Evolutionary conservation across 1,140 invertebrate species (phyloP), one percentile per base, ranked within the genome.

Genomic region (Drosophila nebulosa): DNA sequence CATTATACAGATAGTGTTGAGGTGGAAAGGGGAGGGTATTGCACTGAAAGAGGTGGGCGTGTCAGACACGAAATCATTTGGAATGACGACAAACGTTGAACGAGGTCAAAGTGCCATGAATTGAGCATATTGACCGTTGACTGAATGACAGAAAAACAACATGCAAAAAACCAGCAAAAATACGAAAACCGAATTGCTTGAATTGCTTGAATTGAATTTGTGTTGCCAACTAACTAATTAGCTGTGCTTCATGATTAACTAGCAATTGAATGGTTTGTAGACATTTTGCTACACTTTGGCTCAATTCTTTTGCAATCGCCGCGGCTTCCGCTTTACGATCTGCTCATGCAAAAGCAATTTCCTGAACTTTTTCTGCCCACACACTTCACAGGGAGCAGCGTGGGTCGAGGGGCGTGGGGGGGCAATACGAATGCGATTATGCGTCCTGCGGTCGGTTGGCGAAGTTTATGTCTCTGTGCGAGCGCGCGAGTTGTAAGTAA

Each of bases 331-430:
- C 67, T 78, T 66, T 74, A 68, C 62, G 78, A 70, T 67, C 66
- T 32, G 69, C 68, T 88, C 83, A 88, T 83, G 83, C 83, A 86
- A 86, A 86, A 86, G 83, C 83, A 86, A 86, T 86, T 86, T 86
- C 83, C 83, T 86, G 83, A 75, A 83, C 74, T 81, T 78, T 81
- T 86, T 81, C 67, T 63, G 64, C 68, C 36, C 57, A 60, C 67
- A 21, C 39, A 46, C 14, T 39, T 39, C 39, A 10, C 39, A 46
- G 12, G 3, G 2, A n/a, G 24, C 30, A 46, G 39, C 14, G 39
- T n/a, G n/a, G n/a, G n/a, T n/a, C n/a, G n/a, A n/a, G n/a, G n/a
- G n/a, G n/a, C n/a, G n/a, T n/a, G n/a, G n/a, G n/a, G n/a, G n/a
- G n/a, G 18, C 83, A 78, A 86, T 86, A 78, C 81, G 77, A 86